These are phyloP conservation scores for Nymphalis urticae DNA, from an alignment of 2,888 invertebrate genomes.

Conservation along the genomic window DNA sequence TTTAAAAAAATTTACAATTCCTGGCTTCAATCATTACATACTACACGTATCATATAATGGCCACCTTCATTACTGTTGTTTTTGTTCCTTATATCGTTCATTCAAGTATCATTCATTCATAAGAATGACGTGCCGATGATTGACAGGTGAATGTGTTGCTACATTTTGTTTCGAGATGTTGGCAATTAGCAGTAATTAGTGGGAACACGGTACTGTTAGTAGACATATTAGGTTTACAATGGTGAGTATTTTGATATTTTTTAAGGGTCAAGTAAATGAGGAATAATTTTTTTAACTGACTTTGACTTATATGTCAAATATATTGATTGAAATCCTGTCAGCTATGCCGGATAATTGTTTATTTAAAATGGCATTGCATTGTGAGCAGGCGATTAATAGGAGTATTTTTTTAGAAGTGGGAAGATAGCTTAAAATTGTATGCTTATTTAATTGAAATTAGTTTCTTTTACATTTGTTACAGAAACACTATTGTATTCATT, in stretches of 20 bases:
- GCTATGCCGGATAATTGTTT: no score
- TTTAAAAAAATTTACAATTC: slow-evolving; percentile 15
- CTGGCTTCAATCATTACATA: slow-evolving; percentile 14
- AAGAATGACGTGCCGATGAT: slow-evolving; percentile 34
- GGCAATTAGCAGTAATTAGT: slow-evolving; percentile 27
- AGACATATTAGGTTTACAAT: slow-evolving; percentile 14
- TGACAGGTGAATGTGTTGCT: slow-evolving; percentile 37
- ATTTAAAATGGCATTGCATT: no score
- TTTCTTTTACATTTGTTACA: no score
- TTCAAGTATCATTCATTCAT: slow-evolving; percentile 22
- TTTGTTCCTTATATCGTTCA: slow-evolving; percentile 18
- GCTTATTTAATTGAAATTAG: no score
- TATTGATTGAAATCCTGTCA: no score
- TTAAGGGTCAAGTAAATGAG: not conserved
- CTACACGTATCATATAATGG: slow-evolving; percentile 17
- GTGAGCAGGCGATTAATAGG: no score
- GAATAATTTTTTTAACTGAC: not conserved
- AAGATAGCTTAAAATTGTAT: no score
- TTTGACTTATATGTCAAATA: no score
- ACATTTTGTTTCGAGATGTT: slow-evolving; percentile 15
- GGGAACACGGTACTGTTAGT: slow-evolving; percentile 5
- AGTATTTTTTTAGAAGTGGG: no score
- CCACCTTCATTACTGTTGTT: slow-evolving; percentile 25
- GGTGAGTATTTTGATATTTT: slow-evolving; percentile 1
- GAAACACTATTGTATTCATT: no score